Evolutionary conservation across 2,797 vertebrate genomes (phyloP), one percentile per base, ranked within the genome.

Genomic region (Lophius americanus): DNA sequence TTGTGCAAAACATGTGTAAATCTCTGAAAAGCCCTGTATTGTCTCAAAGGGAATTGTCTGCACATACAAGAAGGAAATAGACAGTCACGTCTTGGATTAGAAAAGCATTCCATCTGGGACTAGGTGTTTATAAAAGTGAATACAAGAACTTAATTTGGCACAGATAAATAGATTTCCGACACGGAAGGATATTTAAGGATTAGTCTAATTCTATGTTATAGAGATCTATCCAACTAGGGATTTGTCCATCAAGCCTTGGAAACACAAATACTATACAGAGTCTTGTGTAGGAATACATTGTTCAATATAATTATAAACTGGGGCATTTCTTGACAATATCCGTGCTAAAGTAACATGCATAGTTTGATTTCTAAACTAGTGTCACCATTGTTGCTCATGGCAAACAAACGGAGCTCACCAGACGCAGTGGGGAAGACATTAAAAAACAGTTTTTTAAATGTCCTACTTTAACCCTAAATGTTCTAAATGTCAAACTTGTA

Each of bases 131-230:
- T 73, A 61, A 76, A 86, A 78, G 57, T 83, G 61, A 85, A 76
- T 61, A 72, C 62, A 69, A 68, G 60, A 69, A 71, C 79, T 82
- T 41, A 65, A 38, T n/a, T 72, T 84, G 70, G 64, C 72, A 77
- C 46, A 35, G 66, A 82, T 81, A 81, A 77, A 66, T 69, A 52
- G 76, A 81, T 71, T 23, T 85, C 58, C 73, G 76, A 80, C 68
- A 73, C 59, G 75, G 60, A 84, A 76, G 80, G 68, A 81, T 84
- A 75, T 84, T 57, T 77, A 69, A 52, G 83, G 82, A 86, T 89
- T 87, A 85, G 70, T 74, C 78, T 85, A 84, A 84, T 86, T 86
- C 82, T 71, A 55, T 79, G 62, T 82, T 77, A 67, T 72, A 64
- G 63, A 81, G 77, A 85, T 89, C 55, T 78, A 49, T 69, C 79